Base-by-base conservation (phyloP, 2,888 invertebrate genomes). In the Tetranychus truncatus region DNA sequence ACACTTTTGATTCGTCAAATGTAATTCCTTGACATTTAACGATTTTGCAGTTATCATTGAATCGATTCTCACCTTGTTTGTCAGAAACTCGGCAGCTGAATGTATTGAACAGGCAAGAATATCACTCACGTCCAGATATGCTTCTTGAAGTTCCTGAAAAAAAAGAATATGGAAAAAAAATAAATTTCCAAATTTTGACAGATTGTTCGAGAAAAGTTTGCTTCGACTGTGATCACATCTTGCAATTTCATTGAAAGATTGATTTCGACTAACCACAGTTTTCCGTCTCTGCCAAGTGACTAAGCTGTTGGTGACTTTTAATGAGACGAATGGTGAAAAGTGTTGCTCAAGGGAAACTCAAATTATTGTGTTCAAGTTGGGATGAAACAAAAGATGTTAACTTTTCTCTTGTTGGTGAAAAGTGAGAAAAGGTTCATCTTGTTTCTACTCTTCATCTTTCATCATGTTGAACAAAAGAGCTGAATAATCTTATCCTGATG, bases 31-130 rank as follows among this genome's bases (percentile, higher is more conserved):
- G 9, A 55, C 55, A 55, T 55, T 55, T 55, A 55, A 55, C 9
- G 55, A 15, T 20, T 1, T 20, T 69, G 1, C 1, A 21, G 21
- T 6, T 69, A 4, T 24, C 20, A 20, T 1, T 9, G 24, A 8
- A 76, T n/a, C 6, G 18, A 55, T 44, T 84, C 86, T 86, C 86
- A 92, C 92, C 87, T 91, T 90, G 79, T 88, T 87, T 78, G 90
- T 87, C 80, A 93, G 87, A 79, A 91, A 88, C 84, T 91, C 89
- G 76, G 92, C 89, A 80, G 91, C 91, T 82, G 92, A 91, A 80
- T 90, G 87, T 81, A 93, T 89, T 44, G 93, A 89, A 79, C 93
- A 92, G 80, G 92, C 89, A 80, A 94, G 87, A 77, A 91, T 90
- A 80, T 89, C 86, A 83, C 91, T 92, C 77, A 95, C 88, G 82